These are phyloP conservation scores for Bruchidius siliquastri DNA, from an alignment of 2,888 invertebrate genomes.

Conservation along the genomic window DNA sequence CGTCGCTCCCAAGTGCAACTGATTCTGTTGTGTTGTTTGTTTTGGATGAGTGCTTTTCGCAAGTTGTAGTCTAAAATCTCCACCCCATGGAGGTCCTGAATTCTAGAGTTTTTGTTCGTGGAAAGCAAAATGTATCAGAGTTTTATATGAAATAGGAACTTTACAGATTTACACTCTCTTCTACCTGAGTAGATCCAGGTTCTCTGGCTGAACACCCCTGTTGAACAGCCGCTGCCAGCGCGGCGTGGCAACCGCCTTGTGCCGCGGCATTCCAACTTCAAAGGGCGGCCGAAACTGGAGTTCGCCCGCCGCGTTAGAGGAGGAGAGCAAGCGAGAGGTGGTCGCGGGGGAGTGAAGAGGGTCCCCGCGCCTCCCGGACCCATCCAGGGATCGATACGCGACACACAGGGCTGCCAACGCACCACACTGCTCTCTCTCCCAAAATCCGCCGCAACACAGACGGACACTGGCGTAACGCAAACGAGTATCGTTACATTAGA, in stretches of 20 bases:
- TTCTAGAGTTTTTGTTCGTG: too few relatives aligned
- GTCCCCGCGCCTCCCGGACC: slow-evolving; percentile 19
- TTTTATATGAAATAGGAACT: too few relatives aligned
- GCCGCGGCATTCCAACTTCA: slow-evolving; percentile 20
- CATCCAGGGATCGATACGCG: slow-evolving; percentile 30
- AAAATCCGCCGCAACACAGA: background rate
- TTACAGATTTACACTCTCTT: too few relatives aligned
- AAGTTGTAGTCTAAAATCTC: too few relatives aligned
- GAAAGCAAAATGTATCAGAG: too few relatives aligned
- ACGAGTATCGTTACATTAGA: background rate
- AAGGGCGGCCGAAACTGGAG: slow-evolving; percentile 23
- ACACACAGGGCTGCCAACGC: slow-evolving; percentile 25
- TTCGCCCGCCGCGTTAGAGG: slow-evolving; percentile 7
- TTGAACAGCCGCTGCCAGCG: background rate
- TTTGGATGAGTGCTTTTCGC: too few relatives aligned
- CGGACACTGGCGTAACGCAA: background rate
- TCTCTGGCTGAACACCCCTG: background rate
- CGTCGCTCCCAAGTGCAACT: too few relatives aligned
- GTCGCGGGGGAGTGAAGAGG: background rate
- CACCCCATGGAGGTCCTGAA: too few relatives aligned
- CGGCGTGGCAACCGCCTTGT: background rate
- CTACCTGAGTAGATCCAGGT: background rate
- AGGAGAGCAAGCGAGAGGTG: slow-evolving; percentile 11
- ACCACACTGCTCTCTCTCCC: slow-evolving; percentile 3
- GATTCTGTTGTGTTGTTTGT: too few relatives aligned